These are phyloP conservation scores for Palythoa caribaeorum DNA, from an alignment of 92 coral and sea anemone species.

Conservation along the genomic window DNA sequence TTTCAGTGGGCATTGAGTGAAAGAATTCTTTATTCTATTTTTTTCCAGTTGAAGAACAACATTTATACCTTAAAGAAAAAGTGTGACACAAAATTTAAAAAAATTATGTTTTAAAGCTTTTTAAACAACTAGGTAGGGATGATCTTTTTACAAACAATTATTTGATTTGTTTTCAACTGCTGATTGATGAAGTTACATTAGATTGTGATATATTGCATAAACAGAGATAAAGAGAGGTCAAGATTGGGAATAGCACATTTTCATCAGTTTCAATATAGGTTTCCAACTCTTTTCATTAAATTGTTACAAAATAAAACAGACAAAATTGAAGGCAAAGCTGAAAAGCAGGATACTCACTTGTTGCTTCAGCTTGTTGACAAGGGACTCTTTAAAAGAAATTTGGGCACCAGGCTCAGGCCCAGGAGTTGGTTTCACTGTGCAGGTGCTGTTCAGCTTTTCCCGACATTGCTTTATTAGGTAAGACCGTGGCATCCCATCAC, in stretches of 20 bases:
- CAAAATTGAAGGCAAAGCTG: not conserved
- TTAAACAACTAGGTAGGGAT: too few species aligned
- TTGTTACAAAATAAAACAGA: not conserved
- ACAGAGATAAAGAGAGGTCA: not conserved
- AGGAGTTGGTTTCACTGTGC: constrained; percentile 51
- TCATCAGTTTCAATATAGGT: not conserved
- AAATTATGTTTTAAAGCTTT: too few species aligned
- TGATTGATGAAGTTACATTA: too few species aligned
- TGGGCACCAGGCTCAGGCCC: constrained; percentile 75
- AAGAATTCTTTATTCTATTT: too few species aligned
- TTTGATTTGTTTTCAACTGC: too few species aligned
- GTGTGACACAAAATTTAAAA: too few species aligned
- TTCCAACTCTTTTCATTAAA: not conserved
- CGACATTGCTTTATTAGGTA: not conserved
- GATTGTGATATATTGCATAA: too few species aligned
- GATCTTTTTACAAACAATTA: too few species aligned
- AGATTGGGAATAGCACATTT: not conserved
- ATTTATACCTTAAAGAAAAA: too few species aligned
- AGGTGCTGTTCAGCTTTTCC: constrained; percentile 46
- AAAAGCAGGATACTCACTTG: constrained; percentile 42
- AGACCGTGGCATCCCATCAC: not conserved
- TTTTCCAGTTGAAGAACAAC: too few species aligned
- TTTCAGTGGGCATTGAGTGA: too few species aligned
- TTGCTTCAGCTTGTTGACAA: constrained; percentile 51
- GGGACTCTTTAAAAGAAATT: constrained; percentile 65